Evolutionary conservation across 1,140 invertebrate species (phyloP), one percentile per base, ranked within the genome.

Genomic region (Caenorhabditis briggsae): DNA sequence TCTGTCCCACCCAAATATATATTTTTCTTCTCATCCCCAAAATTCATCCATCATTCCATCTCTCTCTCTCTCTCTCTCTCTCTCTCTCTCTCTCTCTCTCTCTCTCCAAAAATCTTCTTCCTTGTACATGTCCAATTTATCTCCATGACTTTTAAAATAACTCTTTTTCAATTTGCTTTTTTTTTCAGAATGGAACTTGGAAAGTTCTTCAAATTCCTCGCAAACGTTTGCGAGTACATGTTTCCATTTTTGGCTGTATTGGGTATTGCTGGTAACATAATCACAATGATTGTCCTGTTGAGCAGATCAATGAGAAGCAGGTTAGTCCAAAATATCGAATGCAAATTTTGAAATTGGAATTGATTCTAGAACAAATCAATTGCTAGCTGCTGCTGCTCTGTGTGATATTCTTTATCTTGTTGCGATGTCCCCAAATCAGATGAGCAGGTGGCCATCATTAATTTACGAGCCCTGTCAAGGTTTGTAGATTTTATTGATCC

Each of bases 241-340:
- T 78, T 78, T 20, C 70, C 70, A 50, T 78, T 78, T 23, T 50
- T 78, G 70, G 70, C 46, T 2, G n/a, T 78, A 0, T 41, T 78
- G 70, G 70, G 70, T 20, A 23, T 78, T 53, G 6, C 20, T 43
- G 70, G 70, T 23, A 78, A 78, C 53, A 20, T 46, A 25, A 78
- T 78, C 70, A 78, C 70, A 78, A 23, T 78, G 23, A 53, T 78
- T 50, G 70, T 78, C 5, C 9, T 78, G 18, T n/a, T 78, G 20
- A 78, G 70, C 46, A 78, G 46, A 50, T 78, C 70, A 20, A 78
- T 78, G 70, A 78, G 70, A 78, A 78, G 46, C 70, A 78, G 70
- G 70, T 78, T 5, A n/a, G 43, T 70, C 11, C 8, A 25, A 20
- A 12, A 5, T 0, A 59, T 59, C 6, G n/a, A 1, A 20, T 2